phyloP scores from a whole-genome alignment of 2,797 vertebrate genomes.

The Corythornis leucogaster region DNA sequence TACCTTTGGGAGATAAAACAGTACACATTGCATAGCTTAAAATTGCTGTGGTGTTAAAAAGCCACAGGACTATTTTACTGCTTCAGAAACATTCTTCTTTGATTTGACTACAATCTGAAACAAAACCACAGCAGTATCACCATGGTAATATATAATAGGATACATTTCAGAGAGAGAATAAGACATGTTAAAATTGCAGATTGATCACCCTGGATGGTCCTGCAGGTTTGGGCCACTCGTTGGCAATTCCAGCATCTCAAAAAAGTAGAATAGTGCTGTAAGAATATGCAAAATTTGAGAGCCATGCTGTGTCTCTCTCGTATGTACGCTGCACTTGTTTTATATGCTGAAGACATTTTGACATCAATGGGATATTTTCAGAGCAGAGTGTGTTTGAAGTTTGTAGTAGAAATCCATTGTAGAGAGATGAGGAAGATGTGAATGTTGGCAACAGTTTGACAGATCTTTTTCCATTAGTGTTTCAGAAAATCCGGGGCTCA shows the following conservation, averaged over 20 bases:
- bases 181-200: conserved; percentile 2
- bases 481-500: background rate
- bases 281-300: conserved; percentile 35
- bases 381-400: conserved; percentile 29
- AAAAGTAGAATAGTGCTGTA: conserved; percentile 29
- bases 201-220: conserved; percentile 28
- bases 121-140: background rate
- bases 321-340: background rate
- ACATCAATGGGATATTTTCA: conserved; percentile 38
- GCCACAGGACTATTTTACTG: background rate
- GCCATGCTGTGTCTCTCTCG: conserved; percentile 20
- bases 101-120: conserved; percentile 18
- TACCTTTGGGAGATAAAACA: background rate
- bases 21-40: background rate
- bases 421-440: background rate
- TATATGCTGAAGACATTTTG: conserved; percentile 27
- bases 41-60: conserved; percentile 25
- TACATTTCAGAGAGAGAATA: conserved; percentile 29
- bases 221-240: background rate
- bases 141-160: background rate
- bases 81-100: background rate
- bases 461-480: background rate
- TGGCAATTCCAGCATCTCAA: conserved; percentile 13
- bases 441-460: background rate
- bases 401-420: background rate